Base-by-base conservation (phyloP, 2,888 invertebrate species). In the Ligdia adustata region DNA sequence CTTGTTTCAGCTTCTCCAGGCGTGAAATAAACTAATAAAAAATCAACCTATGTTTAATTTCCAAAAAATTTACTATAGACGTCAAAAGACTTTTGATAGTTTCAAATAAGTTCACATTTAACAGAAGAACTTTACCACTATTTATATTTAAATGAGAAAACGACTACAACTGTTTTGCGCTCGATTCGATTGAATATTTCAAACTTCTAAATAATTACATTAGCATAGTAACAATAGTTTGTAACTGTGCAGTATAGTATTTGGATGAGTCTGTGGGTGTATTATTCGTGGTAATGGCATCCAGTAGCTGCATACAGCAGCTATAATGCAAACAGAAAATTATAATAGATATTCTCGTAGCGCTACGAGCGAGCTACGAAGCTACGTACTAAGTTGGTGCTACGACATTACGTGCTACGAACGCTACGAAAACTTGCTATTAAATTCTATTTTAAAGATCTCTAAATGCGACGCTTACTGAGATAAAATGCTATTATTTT, bases 311-410 rank as follows among this genome's bases (percentile, higher is more conserved):
- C 16, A 11, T 9, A 32, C 11, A 18, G 12, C 11, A 11, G n/a
- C n/a, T n/a, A 11, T 27, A 2, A 27, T 18, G 29, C 20, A 39
- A 15, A 29, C 6, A 2, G 16, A 27, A 35, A 28, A 14, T 33
- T 29, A 29, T 29, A 31, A 32, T 16, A 41, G n/a, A 14, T 9
- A 13, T 9, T 18, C 32, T 16, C 20, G 38, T 28, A 37, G 27
- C 16, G 14, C 32, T 33, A 32, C 35, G 16, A 26, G 16, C 14
- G 24, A 3, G 52, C 50, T 52, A 47, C 46, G 38, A 33, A 27
- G 18, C 20, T 35, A 57, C 39, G 41, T 28, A 43, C 50, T 52
- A 55, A 51, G 33, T 35, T 53, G 35, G 41, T 28, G 45, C 50
- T 52, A 55, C 53, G 33, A 7, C 2, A 20, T 45, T 52, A 49